phyloP scores from a whole-genome alignment of 2,113 vertebrate genomes.

The Thomomys bottae region DNA sequence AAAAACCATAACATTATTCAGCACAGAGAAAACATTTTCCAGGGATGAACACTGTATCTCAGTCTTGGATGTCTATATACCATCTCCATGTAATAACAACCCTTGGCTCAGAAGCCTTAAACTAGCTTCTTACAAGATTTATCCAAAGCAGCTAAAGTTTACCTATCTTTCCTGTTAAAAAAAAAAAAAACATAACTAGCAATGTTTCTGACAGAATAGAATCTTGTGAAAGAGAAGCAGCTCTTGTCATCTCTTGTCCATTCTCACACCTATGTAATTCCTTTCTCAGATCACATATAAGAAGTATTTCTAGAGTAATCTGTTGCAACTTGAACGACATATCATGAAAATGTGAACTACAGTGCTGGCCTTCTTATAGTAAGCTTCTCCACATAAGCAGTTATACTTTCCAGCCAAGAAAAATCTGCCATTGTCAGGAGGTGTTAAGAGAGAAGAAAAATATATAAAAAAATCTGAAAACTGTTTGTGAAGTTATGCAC shows the following conservation, averaged over 20 bases:
- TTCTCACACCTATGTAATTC: conserved; percentile 93
- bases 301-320: conserved; percentile 93
- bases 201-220: conserved; percentile 90
- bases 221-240: conserved; percentile 91
- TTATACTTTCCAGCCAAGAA: conserved; percentile 95
- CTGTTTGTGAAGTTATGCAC: no score
- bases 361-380: conserved; percentile 96
- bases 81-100: background rate
- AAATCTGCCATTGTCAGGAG: conserved; percentile 92
- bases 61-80: background rate
- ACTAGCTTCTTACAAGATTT: background rate
- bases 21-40: conserved; percentile 25
- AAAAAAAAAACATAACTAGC: conserved; percentile 76
- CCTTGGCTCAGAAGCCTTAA: conserved; percentile 1
- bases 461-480: conserved; percentile 95
- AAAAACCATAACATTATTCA: background rate
- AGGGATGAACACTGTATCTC: background rate
- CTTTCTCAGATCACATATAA: conserved; percentile 96
- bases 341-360: conserved; percentile 95
- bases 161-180: background rate
- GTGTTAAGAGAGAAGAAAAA: conserved; percentile 92
- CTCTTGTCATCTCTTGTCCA: conserved; percentile 91
- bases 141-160: background rate
- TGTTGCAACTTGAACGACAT: conserved; percentile 93
- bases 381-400: conserved; percentile 95